Evolutionary conservation across 1,140 invertebrate genomes (phyloP).

Genomic region (Drosophila lacteicornis): DNA sequence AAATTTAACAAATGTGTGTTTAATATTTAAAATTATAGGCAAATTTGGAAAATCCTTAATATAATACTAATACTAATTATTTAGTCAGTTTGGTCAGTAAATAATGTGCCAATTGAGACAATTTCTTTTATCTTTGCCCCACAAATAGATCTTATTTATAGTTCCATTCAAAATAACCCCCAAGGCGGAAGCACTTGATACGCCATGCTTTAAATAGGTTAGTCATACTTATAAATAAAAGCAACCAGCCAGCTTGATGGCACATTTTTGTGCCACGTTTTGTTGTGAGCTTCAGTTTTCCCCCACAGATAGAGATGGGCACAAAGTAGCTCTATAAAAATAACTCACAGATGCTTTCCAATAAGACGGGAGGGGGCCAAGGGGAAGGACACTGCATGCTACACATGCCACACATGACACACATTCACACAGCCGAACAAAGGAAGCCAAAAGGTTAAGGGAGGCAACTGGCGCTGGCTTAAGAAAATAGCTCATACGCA

Average conservation of each 20-base stretch:
- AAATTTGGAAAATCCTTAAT: no score
- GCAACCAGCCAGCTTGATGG: conserved; percentile 47
- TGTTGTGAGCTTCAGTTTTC: conserved; percentile 8
- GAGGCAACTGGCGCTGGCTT: conserved; percentile 42
- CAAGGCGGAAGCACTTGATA: conserved; percentile 3
- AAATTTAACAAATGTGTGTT: not conserved
- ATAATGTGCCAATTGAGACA: not conserved
- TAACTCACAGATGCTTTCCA: conserved; percentile 77
- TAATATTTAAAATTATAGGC: not conserved
- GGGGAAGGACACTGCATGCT: conserved; percentile 19
- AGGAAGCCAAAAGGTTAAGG: conserved; percentile 39
- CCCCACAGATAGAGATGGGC: conserved; percentile 7
- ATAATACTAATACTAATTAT: not conserved
- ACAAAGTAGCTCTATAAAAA: conserved; percentile 79
- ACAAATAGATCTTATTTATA: conserved; percentile 1
- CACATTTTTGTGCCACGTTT: conserved; percentile 54
- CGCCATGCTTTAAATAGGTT: conserved; percentile 43
- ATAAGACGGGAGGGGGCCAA: conserved; percentile 35
- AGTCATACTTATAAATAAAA: conserved; percentile 64
- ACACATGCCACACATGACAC: conserved; percentile 44
- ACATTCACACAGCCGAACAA: conserved; percentile 34
- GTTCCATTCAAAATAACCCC: not conserved
- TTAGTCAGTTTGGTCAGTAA: not conserved
- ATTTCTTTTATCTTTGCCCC: no score
- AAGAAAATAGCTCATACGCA: conserved; percentile 80